Evolutionary conservation across 2,797 vertebrate genomes (phyloP).

Genomic region (Pagetopsis macropterus): DNA sequence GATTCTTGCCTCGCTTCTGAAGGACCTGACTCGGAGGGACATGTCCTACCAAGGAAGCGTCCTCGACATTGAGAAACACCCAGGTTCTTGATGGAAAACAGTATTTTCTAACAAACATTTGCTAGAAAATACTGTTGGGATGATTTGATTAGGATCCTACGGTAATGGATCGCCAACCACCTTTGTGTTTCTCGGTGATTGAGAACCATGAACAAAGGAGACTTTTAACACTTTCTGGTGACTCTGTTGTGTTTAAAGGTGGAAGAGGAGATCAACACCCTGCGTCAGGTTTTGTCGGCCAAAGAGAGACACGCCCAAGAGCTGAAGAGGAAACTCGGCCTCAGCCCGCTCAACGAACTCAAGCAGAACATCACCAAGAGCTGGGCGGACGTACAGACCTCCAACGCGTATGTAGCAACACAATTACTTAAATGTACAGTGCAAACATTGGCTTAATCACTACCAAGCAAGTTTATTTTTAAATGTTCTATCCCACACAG

Average conservation of each 20-base stretch:
- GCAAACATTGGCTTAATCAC: neutral
- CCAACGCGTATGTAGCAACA: slow-evolving; percentile 88
- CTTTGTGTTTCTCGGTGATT: too few relatives aligned
- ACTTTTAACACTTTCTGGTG: neutral
- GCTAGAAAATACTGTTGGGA: too few relatives aligned
- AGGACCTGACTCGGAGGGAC: too few relatives aligned
- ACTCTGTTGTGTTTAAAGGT: slow-evolving; percentile 81
- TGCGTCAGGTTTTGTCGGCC: slow-evolving; percentile 94
- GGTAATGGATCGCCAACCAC: too few relatives aligned
- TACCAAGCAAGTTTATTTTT: neutral
- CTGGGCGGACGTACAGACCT: slow-evolving; percentile 96
- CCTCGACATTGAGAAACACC: too few relatives aligned
- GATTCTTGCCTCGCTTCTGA: too few relatives aligned
- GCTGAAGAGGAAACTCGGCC: slow-evolving; percentile 94
- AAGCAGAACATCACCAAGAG: slow-evolving; percentile 92
- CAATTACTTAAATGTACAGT: neutral
- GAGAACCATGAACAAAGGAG: too few relatives aligned
- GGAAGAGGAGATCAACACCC: slow-evolving; percentile 95
- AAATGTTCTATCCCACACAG: neutral
- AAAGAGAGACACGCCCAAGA: slow-evolving; percentile 94
- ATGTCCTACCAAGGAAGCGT: too few relatives aligned
- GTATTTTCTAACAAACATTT: too few relatives aligned
- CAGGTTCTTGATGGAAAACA: too few relatives aligned
- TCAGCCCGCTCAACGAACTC: slow-evolving; percentile 90
- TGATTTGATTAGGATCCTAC: too few relatives aligned